phyloP scores from a whole-genome alignment of 2,113 vertebrate species.

The Hippocampus zosterae region DNA sequence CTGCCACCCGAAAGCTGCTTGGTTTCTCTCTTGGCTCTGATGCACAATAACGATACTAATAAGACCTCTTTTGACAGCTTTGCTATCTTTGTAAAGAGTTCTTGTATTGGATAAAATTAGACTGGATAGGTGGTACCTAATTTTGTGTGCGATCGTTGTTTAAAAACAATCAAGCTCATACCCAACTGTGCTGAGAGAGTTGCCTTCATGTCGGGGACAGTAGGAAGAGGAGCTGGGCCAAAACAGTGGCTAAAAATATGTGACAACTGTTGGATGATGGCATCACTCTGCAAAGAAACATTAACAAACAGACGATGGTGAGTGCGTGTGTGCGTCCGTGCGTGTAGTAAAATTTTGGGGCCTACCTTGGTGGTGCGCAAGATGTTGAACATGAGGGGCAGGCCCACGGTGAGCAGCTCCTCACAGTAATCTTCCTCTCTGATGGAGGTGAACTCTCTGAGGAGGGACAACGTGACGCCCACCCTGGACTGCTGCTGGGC shows the following conservation, averaged over 20 bases:
- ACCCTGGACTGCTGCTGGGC: slow-evolving; percentile 86
- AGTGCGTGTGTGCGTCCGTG: neutral
- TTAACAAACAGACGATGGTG: slow-evolving; percentile 5
- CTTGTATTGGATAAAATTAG: no score
- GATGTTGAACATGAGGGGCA: slow-evolving; percentile 90
- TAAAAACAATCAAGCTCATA: slow-evolving; percentile 47
- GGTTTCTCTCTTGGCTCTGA: no score
- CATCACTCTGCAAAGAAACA: slow-evolving; percentile 78
- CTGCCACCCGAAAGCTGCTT: no score
- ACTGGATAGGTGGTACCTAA: no score
- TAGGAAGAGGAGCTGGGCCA: slow-evolving; percentile 84
- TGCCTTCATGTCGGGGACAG: slow-evolving; percentile 80
- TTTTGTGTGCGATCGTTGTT: neutral
- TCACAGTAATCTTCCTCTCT: slow-evolving; percentile 90
- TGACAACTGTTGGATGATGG: slow-evolving; percentile 84
- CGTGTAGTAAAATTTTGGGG: neutral
- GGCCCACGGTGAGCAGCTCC: slow-evolving; percentile 81
- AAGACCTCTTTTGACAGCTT: no score
- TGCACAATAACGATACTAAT: no score
- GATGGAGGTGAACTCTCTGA: slow-evolving; percentile 87
- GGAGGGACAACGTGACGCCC: slow-evolving; percentile 81
- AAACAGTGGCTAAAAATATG: slow-evolving; percentile 90
- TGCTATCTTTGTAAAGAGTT: no score
- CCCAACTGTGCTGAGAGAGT: slow-evolving; percentile 88
- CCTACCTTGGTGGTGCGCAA: slow-evolving; percentile 86